Conservation (phyloP, 2,888 invertebrate species). For the Megastigmus dorsalis region DNA sequence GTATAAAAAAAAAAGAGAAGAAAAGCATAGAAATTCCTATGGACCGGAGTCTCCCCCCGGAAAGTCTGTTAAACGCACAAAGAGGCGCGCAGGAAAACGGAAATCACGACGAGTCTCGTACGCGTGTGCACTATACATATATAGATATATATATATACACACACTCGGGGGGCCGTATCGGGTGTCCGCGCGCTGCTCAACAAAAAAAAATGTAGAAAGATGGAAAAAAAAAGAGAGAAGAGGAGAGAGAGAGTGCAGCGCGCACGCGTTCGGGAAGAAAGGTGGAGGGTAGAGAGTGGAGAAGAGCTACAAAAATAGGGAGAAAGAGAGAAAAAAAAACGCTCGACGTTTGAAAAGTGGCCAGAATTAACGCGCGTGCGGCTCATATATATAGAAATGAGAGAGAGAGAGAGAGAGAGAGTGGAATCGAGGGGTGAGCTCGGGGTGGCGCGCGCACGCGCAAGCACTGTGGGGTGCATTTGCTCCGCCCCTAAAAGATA, state of each 20-base stretch:
- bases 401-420: background rate
- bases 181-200: constrained; percentile 63
- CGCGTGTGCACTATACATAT: constrained; percentile 35
- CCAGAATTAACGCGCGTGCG: constrained; percentile 70
- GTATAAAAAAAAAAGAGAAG: constrained; percentile 35
- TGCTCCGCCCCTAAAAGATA: constrained; percentile 35
- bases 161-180: constrained; percentile 64
- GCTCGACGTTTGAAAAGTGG: constrained; percentile 69
- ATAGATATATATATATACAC: constrained; percentile 17
- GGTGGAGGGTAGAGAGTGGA: constrained; percentile 28
- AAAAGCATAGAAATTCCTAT: constrained; percentile 22
- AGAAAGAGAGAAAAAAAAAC: constrained; percentile 44
- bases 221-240: constrained; percentile 40
- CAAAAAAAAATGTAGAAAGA: constrained; percentile 50
- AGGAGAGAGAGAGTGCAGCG: constrained; percentile 13
- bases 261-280: too few relatives aligned
- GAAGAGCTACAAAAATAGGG: constrained; percentile 25
- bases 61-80: constrained; percentile 24
- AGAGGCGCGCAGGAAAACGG: constrained; percentile 60
- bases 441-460: constrained; percentile 8
- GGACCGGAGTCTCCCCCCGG: constrained; percentile 25
- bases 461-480: constrained; percentile 14
- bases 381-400: background rate
- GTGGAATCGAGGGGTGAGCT: constrained; percentile 23
- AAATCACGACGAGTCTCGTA: constrained; percentile 64